Percentiles rank a stretch among this genome's conserved stretches.
phyloP scores from a whole-genome alignment of 2,797 vertebrate genomes.

The Enteromius mattozi region DNA sequence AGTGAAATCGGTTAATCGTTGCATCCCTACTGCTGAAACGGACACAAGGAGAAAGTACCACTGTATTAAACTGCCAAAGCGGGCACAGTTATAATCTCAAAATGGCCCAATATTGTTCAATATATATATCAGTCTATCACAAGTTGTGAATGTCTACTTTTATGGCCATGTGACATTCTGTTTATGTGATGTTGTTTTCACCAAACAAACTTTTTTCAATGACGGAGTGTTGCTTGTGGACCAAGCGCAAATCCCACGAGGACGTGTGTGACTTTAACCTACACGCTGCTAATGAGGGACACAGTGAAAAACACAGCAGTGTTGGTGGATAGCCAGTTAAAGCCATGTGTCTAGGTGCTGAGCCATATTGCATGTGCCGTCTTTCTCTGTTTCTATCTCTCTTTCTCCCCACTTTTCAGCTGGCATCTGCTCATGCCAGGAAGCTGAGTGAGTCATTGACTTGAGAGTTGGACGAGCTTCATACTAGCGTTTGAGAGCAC shows the following conservation, averaged over 20 bases:
- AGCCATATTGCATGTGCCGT: constrained; percentile 49
- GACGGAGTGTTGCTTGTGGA: constrained; percentile 39
- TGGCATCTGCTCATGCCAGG: constrained; percentile 68
- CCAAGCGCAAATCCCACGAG: constrained; percentile 11
- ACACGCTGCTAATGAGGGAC: constrained; percentile 51
- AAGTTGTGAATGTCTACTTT: constrained; percentile 20
- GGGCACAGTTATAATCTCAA: background rate
- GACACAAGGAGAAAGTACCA: background rate
- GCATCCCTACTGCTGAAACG: background rate
- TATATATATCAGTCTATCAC: background rate
- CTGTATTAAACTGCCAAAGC: background rate
- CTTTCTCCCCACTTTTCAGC: constrained; percentile 60
- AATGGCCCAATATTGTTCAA: background rate
- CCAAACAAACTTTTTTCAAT: constrained; percentile 47
- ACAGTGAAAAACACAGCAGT: constrained; percentile 43
- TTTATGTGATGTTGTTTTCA: constrained; percentile 40
- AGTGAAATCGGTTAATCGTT: too few relatives aligned
- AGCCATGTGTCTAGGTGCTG: constrained; percentile 63
- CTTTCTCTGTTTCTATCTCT: constrained; percentile 46
- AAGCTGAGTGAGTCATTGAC: constrained; percentile 75
- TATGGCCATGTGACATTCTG: constrained; percentile 17
- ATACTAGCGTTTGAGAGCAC: constrained; percentile 69
- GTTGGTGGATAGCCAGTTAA: constrained; percentile 56
- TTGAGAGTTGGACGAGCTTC: constrained; percentile 71
- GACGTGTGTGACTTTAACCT: constrained; percentile 46